A percentile compares a stretch with the other conserved stretches of the same genome.
These are phyloP conservation scores for Thyatira batis DNA, from an alignment of 2,888 invertebrate genomes.

Conservation along the genomic window DNA sequence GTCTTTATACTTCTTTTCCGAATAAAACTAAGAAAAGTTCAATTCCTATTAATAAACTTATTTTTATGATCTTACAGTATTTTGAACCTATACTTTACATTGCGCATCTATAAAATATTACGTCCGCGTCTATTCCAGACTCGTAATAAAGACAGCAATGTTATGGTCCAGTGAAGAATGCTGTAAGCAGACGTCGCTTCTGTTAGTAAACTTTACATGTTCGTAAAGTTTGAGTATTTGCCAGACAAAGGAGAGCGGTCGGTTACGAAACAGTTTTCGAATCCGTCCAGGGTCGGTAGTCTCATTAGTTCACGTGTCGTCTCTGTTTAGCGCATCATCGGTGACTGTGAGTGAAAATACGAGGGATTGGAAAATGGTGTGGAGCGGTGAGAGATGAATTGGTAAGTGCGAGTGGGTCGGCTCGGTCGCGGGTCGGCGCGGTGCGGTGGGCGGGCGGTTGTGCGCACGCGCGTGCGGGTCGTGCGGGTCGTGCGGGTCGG, in stretches of 20 bases:
- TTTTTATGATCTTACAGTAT: slow-evolving; percentile 17
- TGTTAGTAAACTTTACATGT: slow-evolving; percentile 4
- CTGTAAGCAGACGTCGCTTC: background rate
- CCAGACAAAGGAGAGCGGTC: slow-evolving; percentile 3
- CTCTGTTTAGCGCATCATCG: background rate
- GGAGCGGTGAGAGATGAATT: background rate
- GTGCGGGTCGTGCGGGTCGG: slow-evolving; percentile 56
- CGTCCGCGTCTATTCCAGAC: slow-evolving; percentile 18
- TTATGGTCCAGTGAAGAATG: slow-evolving; percentile 3
- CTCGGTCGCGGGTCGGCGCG: slow-evolving; percentile 41
- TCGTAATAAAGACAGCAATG: background rate
- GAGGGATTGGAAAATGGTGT: background rate
- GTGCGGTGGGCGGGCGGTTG: slow-evolving; percentile 44
- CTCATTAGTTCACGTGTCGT: background rate
- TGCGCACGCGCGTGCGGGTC: slow-evolving; percentile 68
- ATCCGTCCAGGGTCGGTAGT: background rate
- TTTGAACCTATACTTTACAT: slow-evolving; percentile 15
- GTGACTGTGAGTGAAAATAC: background rate
- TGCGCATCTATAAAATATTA: slow-evolving; percentile 19
- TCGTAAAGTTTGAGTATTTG: slow-evolving; percentile 1
- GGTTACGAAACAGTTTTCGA: slow-evolving; percentile 1
- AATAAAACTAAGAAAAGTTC: slow-evolving; percentile 11
- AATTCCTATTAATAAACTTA: slow-evolving; percentile 18
- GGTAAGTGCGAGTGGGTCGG: slow-evolving; percentile 22
- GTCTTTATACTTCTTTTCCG: slow-evolving; percentile 18